phyloP scores from a whole-genome alignment of 2,113 vertebrate genomes.

The Heterochromis multidens region DNA sequence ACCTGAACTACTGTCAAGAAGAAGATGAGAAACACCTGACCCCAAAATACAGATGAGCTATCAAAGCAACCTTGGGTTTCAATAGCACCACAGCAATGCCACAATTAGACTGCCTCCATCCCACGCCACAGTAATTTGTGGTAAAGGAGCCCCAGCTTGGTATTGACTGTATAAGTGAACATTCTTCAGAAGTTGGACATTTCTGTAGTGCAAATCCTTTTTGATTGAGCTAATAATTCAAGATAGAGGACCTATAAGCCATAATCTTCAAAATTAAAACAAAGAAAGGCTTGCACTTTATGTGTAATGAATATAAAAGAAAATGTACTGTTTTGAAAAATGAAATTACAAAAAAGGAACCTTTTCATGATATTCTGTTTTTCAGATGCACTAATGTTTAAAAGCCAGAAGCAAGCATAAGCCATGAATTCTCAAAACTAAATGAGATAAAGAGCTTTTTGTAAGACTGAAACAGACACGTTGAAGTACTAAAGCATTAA shows the following conservation, averaged over 20 bases:
- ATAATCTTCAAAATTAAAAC: background rate
- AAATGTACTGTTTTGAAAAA: background rate
- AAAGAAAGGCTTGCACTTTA: background rate
- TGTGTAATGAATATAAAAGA: background rate
- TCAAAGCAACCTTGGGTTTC: background rate
- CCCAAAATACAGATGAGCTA: background rate
- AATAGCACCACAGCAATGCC: background rate
- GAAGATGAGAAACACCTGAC: no score
- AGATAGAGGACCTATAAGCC: background rate
- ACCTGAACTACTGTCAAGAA: background rate
- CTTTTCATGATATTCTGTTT: background rate
- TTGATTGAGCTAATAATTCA: background rate
- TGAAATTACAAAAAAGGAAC: background rate
- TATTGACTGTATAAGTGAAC: background rate
- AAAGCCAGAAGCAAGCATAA: background rate
- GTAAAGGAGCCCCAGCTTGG: no score
- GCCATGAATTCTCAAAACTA: background rate
- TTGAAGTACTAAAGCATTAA: background rate
- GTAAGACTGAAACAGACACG: background rate
- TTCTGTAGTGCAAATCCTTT: background rate
- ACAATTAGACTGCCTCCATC: background rate
- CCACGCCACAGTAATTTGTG: no score
- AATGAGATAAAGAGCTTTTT: background rate
- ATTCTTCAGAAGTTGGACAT: background rate
- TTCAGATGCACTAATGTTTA: background rate